Evolutionary conservation across 2,888 invertebrate genomes (phyloP), one percentile per base, ranked within the genome.

Genomic region (Athrips mouffetella): DNA sequence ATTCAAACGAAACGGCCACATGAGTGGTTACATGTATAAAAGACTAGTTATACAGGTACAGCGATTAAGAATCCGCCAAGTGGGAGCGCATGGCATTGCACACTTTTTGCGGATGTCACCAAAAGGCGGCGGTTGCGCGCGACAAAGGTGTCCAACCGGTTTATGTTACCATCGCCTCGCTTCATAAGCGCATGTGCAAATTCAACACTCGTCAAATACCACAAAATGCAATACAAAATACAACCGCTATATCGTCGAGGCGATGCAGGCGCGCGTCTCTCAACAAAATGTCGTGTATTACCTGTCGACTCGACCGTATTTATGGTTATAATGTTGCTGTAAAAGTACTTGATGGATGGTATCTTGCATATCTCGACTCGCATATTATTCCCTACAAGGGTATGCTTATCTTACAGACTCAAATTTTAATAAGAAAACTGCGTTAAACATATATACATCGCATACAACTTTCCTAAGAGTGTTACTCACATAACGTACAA

Each of bases 31-130:
- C 5, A 31, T 11, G 20, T 20, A 39, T 39, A 21, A 3, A 7
- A 37, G 15, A 25, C 18, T 29, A 29, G 21, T 21, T 35, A 13
- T 44, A 44, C 20, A 31, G 69, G 68, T 61, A 64, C 73, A 73
- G 74, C 74, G 76, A 80, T 76, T 48, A 77, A 73, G 70, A 71
- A 62, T 69, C 72, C 64, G 61, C 71, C 74, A 70, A 76, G 77
- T 70, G 70, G 70, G 67, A 69, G 70, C 68, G 78, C 73, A 82
- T 80, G 73, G 77, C 80, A 70, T 70, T 73, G 76, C 75, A 72
- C 71, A 78, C 75, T 86, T 86, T 86, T 87, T 86, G 86, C 78
- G 76, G 73, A 82, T 87, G 85, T 83, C 84, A 80, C 87, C 84
- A 79, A 86, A 84, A 53, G 82, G 76, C 70, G 49, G 48, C 73